Percentiles rank a stretch among this genome's conserved stretches.
phyloP scores from a whole-genome alignment of 2,113 vertebrate species.

The Xiphophorus hellerii region DNA sequence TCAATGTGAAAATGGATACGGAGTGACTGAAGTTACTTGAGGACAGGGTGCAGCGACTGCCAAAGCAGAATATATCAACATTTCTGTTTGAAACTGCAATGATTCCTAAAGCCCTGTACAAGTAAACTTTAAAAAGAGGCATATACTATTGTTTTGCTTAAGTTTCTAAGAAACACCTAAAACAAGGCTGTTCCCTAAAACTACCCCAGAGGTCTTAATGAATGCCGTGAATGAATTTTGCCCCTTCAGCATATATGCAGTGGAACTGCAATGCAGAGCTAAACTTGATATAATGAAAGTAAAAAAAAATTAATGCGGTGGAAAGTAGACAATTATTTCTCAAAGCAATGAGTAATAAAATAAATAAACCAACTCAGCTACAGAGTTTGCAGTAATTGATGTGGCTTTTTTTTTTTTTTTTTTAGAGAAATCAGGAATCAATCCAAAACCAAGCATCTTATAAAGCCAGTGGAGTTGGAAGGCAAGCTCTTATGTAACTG shows the following conservation, averaged over 20 bases:
- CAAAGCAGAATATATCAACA: background rate
- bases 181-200: conserved; percentile 23
- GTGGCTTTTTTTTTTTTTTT: too few relatives aligned
- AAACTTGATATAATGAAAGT: conserved; percentile 28
- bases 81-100: too few relatives aligned
- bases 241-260: conserved; percentile 2
- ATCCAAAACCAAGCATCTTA: background rate
- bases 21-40: too few relatives aligned
- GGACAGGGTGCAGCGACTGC: background rate
- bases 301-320: background rate
- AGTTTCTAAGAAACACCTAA: conserved; percentile 11
- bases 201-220: conserved; percentile 23
- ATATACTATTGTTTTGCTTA: conserved; percentile 7
- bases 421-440: too few relatives aligned
- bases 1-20: too few relatives aligned
- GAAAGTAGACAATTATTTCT: conserved; percentile 10
- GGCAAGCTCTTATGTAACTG: background rate
- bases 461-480: background rate
- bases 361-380: background rate
- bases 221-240: conserved; percentile 23
- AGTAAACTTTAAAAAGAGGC: background rate
- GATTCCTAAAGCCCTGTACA: background rate
- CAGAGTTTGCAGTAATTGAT: too few relatives aligned
- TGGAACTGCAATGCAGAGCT: conserved; percentile 53
- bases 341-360: background rate